phyloP scores from a whole-genome alignment of 2,113 vertebrate genomes.

The Eolophus roseicapilla region DNA sequence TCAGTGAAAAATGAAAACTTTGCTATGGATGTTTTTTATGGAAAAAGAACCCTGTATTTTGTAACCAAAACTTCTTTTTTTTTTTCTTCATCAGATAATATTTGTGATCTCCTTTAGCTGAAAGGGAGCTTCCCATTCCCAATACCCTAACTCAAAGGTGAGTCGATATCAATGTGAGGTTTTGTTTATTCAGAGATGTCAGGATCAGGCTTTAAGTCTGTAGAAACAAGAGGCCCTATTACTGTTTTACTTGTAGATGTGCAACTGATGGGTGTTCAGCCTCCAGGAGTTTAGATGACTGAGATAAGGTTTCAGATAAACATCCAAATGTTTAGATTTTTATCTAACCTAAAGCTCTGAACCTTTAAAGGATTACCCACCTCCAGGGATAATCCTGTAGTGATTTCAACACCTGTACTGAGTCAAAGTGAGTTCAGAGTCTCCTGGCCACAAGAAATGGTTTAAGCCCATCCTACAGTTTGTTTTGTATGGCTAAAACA shows the following conservation, averaged over 20 bases:
- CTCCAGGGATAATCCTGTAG: constrained; percentile 59
- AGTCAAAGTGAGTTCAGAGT: constrained; percentile 16
- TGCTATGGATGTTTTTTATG: not conserved
- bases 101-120: not conserved
- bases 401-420: constrained; percentile 63
- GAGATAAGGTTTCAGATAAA: constrained; percentile 67
- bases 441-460: constrained; percentile 18
- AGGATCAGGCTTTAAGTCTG: constrained; percentile 30
- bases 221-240: constrained; percentile 26
- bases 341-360: constrained; percentile 58
- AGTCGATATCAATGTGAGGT: not conserved
- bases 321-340: constrained; percentile 65
- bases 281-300: constrained; percentile 54
- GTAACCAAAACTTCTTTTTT: not conserved
- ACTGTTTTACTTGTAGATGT: constrained; percentile 38
- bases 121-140: not conserved
- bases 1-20: not conserved
- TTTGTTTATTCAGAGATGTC: constrained; percentile 44
- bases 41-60: not conserved
- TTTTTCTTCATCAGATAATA: not conserved
- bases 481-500: constrained; percentile 30
- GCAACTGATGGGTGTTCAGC: constrained; percentile 39
- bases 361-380: constrained; percentile 65
- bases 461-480: constrained; percentile 1
- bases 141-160: not conserved